These are phyloP conservation scores for Lepisosteus oculatus DNA, from an alignment of 2,113 vertebrate species.

Conservation along the genomic window DNA sequence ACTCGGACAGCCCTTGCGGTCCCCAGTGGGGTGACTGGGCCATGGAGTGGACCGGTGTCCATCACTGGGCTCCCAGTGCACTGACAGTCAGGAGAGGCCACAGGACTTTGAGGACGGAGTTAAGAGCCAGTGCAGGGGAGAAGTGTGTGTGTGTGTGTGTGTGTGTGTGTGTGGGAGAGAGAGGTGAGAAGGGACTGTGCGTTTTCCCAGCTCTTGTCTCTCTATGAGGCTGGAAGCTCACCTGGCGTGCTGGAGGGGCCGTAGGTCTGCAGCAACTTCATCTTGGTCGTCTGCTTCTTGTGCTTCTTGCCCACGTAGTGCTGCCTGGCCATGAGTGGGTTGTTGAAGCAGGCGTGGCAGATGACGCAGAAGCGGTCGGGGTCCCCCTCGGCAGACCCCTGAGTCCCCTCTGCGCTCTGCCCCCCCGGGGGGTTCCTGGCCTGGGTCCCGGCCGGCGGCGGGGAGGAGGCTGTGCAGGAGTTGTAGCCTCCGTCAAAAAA, in stretches of 20 bases:
- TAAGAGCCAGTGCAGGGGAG: too few relatives aligned
- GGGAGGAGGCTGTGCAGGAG: neutral
- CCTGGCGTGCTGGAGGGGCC: slow-evolving; percentile 69
- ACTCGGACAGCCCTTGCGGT: too few relatives aligned
- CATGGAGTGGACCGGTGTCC: too few relatives aligned
- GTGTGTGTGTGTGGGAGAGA: too few relatives aligned
- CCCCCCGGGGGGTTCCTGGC: slow-evolving; percentile 17
- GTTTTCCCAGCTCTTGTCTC: too few relatives aligned
- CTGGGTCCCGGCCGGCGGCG: slow-evolving; percentile 24
- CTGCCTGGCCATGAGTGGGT: slow-evolving; percentile 92
- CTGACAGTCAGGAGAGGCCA: too few relatives aligned
- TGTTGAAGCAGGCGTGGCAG: slow-evolving; percentile 95
- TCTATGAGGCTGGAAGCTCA: slow-evolving; percentile 23
- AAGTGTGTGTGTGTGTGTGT: too few relatives aligned
- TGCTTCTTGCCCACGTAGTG: slow-evolving; percentile 96
- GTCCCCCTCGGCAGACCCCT: slow-evolving; percentile 49
- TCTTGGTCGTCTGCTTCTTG: slow-evolving; percentile 88
- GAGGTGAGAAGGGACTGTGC: too few relatives aligned
- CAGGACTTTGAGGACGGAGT: too few relatives aligned
- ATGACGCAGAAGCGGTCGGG: slow-evolving; percentile 90
- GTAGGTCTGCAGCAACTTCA: slow-evolving; percentile 91
- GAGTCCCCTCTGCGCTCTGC: neutral
- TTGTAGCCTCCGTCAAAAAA: too few relatives aligned
- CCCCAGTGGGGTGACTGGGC: too few relatives aligned
- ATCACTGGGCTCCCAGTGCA: too few relatives aligned